Evolutionary conservation across 2,113 vertebrate genomes (phyloP), one percentile per base, ranked within the genome.

Genomic region (Collichthys lucidus): DNA sequence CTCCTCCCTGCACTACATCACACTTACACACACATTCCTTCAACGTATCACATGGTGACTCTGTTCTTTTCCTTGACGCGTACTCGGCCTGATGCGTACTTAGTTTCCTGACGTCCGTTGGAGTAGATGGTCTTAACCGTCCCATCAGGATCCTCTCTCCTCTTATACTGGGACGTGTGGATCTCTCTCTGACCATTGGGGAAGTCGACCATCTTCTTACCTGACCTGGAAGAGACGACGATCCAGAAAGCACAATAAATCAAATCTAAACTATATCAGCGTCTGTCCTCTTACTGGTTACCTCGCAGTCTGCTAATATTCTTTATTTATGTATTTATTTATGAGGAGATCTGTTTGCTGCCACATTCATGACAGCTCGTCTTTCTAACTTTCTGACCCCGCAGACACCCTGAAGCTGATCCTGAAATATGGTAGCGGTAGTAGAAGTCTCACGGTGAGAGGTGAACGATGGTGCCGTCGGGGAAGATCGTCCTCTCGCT

Each of bases 401-500:
- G 10, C 52, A 49, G 60, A 50, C 44, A 59, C 65, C 19, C 62
- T 66, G 60, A 29, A 26, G 66, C 5, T 24, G 5, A 70, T 4
- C 5, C 29, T 68, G 44, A 44, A 26, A 17, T 15, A 55, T 2
- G 61, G 31, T 3, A 6, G 35, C 35, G 9, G 46, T 3, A 74
- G 26, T 63, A 17, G 22, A 3, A 4, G 46, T 73, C 92, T 92
- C 91, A 96, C 95, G 93, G 92, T 77, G 93, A 88, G 59, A 94
- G 82, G 88, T 85, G 94, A 72, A 96, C 88, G n/a, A 91, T 10
- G 16, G 94, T 96, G 63, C 94, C 95, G 49, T 96, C 95, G 4
- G 94, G 92, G 77, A 96, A 96, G 79, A 94, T 56, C 0, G 89
- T 96, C 91, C 95, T 90, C 81, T 96, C 92, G 2, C 40, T 57